Evolutionary conservation across 2,888 invertebrate genomes (phyloP).

Genomic region (Eupithecia centaureata): DNA sequence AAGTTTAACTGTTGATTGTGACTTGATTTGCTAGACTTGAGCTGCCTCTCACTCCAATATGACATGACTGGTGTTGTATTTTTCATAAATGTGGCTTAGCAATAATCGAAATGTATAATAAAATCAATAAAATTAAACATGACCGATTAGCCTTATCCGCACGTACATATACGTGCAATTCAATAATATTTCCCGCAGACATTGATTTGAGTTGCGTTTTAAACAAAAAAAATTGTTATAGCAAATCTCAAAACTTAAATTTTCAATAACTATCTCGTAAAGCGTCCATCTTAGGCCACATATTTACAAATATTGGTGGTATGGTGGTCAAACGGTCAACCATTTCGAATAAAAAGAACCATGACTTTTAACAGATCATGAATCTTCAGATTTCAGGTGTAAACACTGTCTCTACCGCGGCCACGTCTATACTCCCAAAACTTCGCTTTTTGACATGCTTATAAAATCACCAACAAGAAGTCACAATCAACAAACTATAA

Average conservation of each 20-base stretch:
- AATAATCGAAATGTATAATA: too few relatives aligned
- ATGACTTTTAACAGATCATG: not conserved
- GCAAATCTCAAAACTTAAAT: not conserved
- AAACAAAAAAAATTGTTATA: not conserved
- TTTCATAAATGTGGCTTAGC: not conserved
- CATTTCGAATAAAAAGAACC: not conserved
- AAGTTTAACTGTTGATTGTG: slow-evolving; percentile 52
- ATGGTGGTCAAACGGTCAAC: not conserved
- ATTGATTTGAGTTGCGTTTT: not conserved
- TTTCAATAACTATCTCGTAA: not conserved
- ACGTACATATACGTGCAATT: not conserved
- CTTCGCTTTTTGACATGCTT: not conserved
- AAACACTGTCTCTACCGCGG: not conserved
- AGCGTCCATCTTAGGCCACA: not conserved
- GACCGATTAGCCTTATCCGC: not conserved
- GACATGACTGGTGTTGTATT: too few relatives aligned
- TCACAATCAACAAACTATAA: slow-evolving; percentile 20
- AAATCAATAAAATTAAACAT: not conserved
- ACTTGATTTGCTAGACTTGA: too few relatives aligned
- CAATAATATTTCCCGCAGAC: not conserved
- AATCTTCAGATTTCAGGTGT: not conserved
- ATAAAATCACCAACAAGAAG: not conserved
- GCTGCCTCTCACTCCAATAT: not conserved
- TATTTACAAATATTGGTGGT: not conserved
- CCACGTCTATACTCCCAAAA: too few relatives aligned